Evolutionary conservation across 2,113 vertebrate genomes (phyloP), one percentile per base, ranked within the genome.

Genomic region (Gopherus evgoodei): DNA sequence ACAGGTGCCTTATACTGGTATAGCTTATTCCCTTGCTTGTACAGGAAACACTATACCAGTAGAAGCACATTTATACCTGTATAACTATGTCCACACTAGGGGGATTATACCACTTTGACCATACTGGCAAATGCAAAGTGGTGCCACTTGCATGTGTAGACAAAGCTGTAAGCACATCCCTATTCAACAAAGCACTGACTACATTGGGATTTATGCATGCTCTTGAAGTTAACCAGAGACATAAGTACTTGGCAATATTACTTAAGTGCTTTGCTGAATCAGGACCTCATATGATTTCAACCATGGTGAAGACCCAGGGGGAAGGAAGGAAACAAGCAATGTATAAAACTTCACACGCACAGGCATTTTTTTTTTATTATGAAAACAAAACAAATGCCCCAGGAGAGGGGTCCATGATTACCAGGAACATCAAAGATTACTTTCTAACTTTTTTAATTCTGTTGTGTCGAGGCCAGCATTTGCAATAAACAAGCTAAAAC

Each of bases 351-450:
- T 62, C 88, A 97, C 93, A 88, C 94, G 87, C 81, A 59, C 56
- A 31, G 87, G 50, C 93, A 87, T 95, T 97, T 94, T 95, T 96
- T 95, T 98, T 99, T 99, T 99, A 99, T 99, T 99, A 99, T 98
- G 98, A 99, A 99, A 99, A 99, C 98, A 95, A 98, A 99, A 99
- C 98, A 97, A 99, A 98, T 97, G 98, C 98, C 98, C 98, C 96
- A 91, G 97, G 97, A 99, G 98, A 98, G 98, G 98, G 98, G 98
- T 98, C 99, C 97, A 94, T 98, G 98, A 98, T 99, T 98, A 99
- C 98, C 98, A 99, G 99, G 98, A 98, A 99, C 99, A 99, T 98
- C 98, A 98, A 99, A 98, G 98, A 97, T 98, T 97, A 98, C 98
- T 97, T 98, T 94, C 98, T 98, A 97, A 97, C 93, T 98, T 93